Conservation (phyloP, 2,888 invertebrate genomes). For the Drosophila kokeensis region DNA sequence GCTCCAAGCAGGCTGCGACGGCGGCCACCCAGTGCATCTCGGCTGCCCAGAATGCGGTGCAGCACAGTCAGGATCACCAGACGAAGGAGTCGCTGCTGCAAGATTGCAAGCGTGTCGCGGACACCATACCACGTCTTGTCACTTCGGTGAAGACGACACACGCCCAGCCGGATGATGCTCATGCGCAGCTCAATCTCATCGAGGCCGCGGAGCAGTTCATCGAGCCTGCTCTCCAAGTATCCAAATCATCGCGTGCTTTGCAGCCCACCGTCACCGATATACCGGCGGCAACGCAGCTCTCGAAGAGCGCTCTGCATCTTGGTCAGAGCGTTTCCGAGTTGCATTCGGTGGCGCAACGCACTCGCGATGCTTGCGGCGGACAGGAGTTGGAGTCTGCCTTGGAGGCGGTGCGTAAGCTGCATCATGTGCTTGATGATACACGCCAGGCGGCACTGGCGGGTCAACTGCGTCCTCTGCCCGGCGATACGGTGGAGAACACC, state of each 20-base stretch:
- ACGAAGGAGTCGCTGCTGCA: conserved; percentile 90
- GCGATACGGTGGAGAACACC: conserved; percentile 89
- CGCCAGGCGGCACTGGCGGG: conserved; percentile 90
- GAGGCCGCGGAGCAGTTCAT: conserved; percentile 93
- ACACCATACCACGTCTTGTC: conserved; percentile 92
- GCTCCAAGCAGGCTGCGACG: conserved; percentile 93
- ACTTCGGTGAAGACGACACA: conserved; percentile 91
- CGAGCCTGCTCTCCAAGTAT: conserved; percentile 90
- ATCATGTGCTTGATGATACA: conserved; percentile 93
- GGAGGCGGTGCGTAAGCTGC: conserved; percentile 91
- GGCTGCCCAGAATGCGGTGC: conserved; percentile 92
- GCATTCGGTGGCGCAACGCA: conserved; percentile 88
- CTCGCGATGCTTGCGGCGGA: conserved; percentile 92
- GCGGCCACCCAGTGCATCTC: conserved; percentile 96
- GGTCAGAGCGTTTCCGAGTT: conserved; percentile 85
- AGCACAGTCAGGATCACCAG: conserved; percentile 87
- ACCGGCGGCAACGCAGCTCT: conserved; percentile 90
- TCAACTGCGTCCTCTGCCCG: conserved; percentile 92
- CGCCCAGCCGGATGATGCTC: conserved; percentile 89
- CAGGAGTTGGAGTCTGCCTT: conserved; percentile 94
- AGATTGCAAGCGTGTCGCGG: conserved; percentile 91
- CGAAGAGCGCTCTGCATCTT: conserved; percentile 83
- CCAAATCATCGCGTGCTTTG: conserved; percentile 91
- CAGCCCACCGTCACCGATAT: conserved; percentile 93
- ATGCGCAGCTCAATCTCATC: conserved; percentile 92